A percentile compares a stretch with the other conserved stretches of the same genome.
Conservation (phyloP, 1,140 invertebrate genomes). For the Subanguina moxae region DNA sequence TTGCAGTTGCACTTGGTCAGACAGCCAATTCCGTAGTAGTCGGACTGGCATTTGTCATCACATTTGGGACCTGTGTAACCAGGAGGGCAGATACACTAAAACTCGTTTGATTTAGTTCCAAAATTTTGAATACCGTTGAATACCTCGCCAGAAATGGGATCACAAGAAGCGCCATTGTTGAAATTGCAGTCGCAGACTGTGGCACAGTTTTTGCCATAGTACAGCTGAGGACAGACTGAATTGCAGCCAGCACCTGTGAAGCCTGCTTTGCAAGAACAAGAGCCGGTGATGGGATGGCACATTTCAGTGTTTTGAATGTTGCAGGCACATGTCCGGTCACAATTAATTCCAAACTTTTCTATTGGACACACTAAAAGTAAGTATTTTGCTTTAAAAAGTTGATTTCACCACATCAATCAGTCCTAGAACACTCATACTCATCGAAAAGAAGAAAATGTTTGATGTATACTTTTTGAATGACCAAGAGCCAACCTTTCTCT, state of each 20-base stretch:
- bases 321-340: constrained; percentile 47
- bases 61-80: constrained; percentile 62
- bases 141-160: constrained; percentile 71
- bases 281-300: constrained; percentile 76
- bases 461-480: not conserved
- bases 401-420: not conserved
- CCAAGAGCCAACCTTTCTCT: constrained; percentile 29
- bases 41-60: constrained; percentile 65
- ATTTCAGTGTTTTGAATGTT: constrained; percentile 48
- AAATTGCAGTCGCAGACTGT: constrained; percentile 45
- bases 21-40: constrained; percentile 61
- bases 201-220: constrained; percentile 36
- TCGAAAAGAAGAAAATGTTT: no score
- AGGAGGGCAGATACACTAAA: constrained; percentile 75
- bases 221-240: constrained; percentile 67
- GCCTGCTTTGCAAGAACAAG: constrained; percentile 74
- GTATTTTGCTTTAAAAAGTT: no score
- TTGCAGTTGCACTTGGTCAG: constrained; percentile 60
- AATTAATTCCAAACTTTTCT: constrained; percentile 66
- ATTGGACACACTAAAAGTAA: constrained; percentile 58
- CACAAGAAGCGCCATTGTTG: constrained; percentile 64
- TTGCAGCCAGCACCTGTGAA: constrained; percentile 67
- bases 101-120: no score
- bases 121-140: no score
- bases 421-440: not conserved